Base-by-base conservation (phyloP, 1,140 invertebrate species). In the Temnothorax nylanderi region DNA sequence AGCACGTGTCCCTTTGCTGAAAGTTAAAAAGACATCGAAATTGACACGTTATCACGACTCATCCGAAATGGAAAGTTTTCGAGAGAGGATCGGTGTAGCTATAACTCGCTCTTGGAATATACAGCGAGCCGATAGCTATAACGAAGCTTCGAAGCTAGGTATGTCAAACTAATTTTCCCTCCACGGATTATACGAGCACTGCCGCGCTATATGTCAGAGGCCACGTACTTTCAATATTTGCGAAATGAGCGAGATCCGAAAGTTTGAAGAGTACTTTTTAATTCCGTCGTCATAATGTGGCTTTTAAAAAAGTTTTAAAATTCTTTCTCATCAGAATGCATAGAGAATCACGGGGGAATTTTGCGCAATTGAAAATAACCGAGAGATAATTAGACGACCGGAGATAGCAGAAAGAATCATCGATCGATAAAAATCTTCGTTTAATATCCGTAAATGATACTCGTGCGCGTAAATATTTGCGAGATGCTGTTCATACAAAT, bases 111-210 rank as follows among this genome's bases (percentile, higher is more conserved):
- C 47, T 56, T 37, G 21, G 34, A 37, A 49, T 32, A 56, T 54
- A n/a, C 26, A 13, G 26, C 67, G 67, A 82, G 69, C n/a, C 69
- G 69, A 49, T 60, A 74, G 67, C n/a, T n/a, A 13, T 60, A 47
- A 60, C 51, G 37, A 58, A 82, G 78, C 78, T 72, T 47, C 54
- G 26, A 26, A 41, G 41, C n/a, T 62, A 74, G 69, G 44, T 75
- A 75, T 49, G 54, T 84, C 80, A 60, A 74, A 84, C 3, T 60
- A 84, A 84, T 84, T 84, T 84, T 62, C 41, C 41, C 37, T 72
- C 13, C 34, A 54, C n/a, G 54, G 13, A 21, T 60, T 74, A 26
- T 62, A 74, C 18, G 37, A 71, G 18, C 51, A 37, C 51, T 60
- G 58, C 13, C 37, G 67, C 67, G 16, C 51, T 21, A 21, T 49